These are phyloP conservation scores for Prolemur simus DNA, from an alignment of 2,113 vertebrate genomes.

Conservation along the genomic window DNA sequence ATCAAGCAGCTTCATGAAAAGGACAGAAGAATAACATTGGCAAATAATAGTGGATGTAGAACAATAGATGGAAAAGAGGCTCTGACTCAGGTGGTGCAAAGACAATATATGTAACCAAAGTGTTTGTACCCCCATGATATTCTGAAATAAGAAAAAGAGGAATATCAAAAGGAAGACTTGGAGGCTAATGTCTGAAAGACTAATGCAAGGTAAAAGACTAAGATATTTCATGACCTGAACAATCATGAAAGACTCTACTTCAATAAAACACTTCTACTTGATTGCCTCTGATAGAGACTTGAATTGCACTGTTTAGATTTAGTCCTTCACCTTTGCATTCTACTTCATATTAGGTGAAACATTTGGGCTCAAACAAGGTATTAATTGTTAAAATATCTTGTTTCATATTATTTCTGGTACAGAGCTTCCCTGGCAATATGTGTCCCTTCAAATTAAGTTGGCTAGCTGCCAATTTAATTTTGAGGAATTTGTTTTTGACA, in stretches of 20 bases:
- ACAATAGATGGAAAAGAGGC: not conserved
- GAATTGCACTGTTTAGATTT: not conserved
- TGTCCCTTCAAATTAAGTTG: not conserved
- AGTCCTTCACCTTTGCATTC: not conserved
- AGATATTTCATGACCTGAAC: not conserved
- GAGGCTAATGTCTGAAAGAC: not conserved
- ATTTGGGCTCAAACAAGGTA: not conserved
- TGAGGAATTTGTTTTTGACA: not conserved
- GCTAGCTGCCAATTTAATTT: not conserved
- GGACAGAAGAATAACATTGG: not conserved
- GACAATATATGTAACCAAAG: no score
- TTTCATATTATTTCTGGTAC: not conserved
- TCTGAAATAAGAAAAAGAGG: not conserved
- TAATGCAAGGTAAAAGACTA: not conserved
- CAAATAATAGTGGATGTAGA: not conserved
- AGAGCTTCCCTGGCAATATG: not conserved
- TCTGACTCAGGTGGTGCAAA: no score
- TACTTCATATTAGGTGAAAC: not conserved
- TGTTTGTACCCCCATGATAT: no score
- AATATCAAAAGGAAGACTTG: not conserved
- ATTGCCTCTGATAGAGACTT: not conserved
- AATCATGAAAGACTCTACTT: not conserved
- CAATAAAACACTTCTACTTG: not conserved
- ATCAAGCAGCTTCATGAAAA: not conserved
- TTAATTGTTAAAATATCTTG: not conserved